These are phyloP conservation scores for Diachasmimorpha longicaudata DNA, from an alignment of 1,140 invertebrate genomes.

Conservation along the genomic window DNA sequence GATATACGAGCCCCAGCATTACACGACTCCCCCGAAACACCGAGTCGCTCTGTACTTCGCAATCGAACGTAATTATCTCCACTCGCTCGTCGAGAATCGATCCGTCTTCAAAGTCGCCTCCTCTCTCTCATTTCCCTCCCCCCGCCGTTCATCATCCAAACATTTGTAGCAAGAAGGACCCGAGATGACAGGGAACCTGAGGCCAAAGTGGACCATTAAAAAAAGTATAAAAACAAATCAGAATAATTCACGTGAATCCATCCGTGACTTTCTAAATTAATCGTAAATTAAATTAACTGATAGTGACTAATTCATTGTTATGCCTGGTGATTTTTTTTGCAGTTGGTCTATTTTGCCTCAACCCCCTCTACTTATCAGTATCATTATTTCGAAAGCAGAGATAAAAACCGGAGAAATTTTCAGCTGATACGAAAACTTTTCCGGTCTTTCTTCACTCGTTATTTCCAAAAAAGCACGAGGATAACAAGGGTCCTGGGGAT, in stretches of 20 bases:
- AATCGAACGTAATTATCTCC: constrained; percentile 39
- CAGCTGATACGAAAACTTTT: constrained; percentile 15
- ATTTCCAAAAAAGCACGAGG: constrained; percentile 16
- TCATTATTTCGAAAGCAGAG: background rate
- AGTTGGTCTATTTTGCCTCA: too few relatives aligned
- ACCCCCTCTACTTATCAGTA: background rate
- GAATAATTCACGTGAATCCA: too few relatives aligned
- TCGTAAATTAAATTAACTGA: too few relatives aligned
- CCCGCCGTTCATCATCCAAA: background rate
- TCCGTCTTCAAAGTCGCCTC: constrained; percentile 6
- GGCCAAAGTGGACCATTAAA: too few relatives aligned
- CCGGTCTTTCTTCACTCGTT: constrained; percentile 17
- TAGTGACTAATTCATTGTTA: too few relatives aligned
- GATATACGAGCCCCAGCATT: constrained; percentile 36
- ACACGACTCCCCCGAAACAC: background rate
- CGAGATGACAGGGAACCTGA: too few relatives aligned
- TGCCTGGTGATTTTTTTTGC: too few relatives aligned
- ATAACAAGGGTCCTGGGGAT: constrained; percentile 4
- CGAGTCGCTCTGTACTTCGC: constrained; percentile 17
- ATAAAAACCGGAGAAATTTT: background rate
- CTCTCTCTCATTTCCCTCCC: background rate
- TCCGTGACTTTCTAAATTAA: too few relatives aligned
- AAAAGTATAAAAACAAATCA: too few relatives aligned
- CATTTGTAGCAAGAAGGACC: background rate
- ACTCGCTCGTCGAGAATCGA: constrained; percentile 18